A percentile compares a stretch with the other conserved stretches of the same genome.
Conservation (phyloP, 1,140 invertebrate genomes). For the Elymnias hypermnestra region DNA sequence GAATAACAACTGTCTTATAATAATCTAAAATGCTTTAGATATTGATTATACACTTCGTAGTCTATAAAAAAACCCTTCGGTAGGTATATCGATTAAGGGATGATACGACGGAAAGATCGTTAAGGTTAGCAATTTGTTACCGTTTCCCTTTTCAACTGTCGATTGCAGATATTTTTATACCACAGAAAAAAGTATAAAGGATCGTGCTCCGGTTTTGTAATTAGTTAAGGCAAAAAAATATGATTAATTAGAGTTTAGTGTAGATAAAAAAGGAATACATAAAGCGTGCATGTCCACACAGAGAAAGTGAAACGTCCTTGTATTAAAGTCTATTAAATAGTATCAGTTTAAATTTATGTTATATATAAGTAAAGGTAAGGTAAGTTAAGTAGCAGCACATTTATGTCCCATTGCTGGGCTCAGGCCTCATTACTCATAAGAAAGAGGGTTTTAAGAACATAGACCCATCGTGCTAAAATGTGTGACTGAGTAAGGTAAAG, state of each 20-base stretch:
- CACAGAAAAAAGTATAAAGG: background rate
- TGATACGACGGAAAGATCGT: background rate
- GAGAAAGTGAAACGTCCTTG: no score
- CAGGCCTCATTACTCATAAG: no score
- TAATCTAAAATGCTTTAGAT: background rate
- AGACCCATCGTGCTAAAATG: no score
- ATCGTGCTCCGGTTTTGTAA: background rate
- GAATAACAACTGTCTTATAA: no score
- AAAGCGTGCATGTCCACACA: background rate
- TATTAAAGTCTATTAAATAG: no score
- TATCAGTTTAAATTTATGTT: no score
- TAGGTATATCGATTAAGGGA: background rate
- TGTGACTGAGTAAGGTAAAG: no score
- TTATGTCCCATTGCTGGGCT: no score
- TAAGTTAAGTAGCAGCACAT: no score
- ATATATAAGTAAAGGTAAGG: no score
- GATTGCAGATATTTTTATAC: background rate
- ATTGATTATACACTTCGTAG: background rate
- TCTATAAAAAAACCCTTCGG: background rate
- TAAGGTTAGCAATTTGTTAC: slow-evolving; percentile 1
- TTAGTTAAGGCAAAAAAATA: background rate
- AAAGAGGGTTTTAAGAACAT: no score
- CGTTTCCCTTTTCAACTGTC: background rate
- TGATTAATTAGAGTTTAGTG: background rate
- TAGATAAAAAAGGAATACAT: background rate